A percentile compares a stretch with the other conserved stretches of the same genome.
These are phyloP conservation scores for Laothoe populi DNA, from an alignment of 2,888 invertebrate species.

Conservation along the genomic window DNA sequence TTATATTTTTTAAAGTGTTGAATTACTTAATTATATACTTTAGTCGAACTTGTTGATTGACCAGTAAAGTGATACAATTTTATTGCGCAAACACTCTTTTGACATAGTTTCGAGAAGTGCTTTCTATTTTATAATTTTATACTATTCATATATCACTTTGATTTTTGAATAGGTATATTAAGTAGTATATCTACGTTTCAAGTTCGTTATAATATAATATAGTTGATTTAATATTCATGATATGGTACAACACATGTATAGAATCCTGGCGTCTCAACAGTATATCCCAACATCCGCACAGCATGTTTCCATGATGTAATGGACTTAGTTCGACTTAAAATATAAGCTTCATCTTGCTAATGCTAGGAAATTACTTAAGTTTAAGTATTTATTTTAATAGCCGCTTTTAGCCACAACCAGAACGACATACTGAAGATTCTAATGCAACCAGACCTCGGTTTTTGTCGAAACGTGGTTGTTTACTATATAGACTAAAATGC, in stretches of 20 bases:
- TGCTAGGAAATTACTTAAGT: too few species aligned
- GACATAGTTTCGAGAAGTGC: neutral
- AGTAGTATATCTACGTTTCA: too few species aligned
- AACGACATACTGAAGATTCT: neutral
- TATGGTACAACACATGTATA: too few species aligned
- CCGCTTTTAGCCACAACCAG: neutral
- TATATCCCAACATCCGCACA: too few species aligned
- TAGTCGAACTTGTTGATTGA: neutral
- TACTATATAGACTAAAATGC: too few species aligned
- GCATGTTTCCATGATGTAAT: too few species aligned
- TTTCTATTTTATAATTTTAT: neutral
- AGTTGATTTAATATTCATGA: too few species aligned
- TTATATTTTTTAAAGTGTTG: neutral
- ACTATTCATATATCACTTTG: neutral
- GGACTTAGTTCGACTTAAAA: too few species aligned
- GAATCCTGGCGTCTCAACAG: too few species aligned
- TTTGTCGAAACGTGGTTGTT: neutral
- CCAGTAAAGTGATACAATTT: neutral
- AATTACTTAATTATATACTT: neutral
- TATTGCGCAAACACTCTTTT: slow-evolving; percentile 13
- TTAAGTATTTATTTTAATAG: too few species aligned
- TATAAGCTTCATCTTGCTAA: too few species aligned
- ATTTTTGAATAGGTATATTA: neutral
- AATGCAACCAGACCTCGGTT: neutral
- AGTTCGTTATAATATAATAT: too few species aligned